phyloP scores from a whole-genome alignment of 1,140 invertebrate genomes.

The Achatina immaculata region DNA sequence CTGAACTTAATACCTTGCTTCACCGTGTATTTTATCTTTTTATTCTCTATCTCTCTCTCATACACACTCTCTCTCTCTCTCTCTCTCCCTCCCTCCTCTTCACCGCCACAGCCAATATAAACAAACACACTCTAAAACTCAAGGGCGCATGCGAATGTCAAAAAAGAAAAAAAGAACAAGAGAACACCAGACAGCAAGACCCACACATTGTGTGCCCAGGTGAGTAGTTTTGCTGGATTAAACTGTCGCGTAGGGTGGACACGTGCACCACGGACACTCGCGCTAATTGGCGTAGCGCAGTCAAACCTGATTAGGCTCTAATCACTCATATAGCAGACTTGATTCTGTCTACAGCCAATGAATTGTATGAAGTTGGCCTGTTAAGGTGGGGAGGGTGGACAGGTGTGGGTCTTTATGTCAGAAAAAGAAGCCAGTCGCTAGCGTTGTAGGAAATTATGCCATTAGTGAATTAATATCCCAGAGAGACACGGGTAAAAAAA shows the following conservation, averaged over 20 bases:
- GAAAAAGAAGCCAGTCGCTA: too few species aligned
- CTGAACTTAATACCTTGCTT: too few species aligned
- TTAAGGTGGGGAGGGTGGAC: background rate
- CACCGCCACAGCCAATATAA: background rate
- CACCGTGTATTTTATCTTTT: background rate
- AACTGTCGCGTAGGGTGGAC: background rate
- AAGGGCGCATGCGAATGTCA: too few species aligned
- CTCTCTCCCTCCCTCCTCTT: conserved; percentile 14
- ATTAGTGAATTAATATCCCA: conserved; percentile 1
- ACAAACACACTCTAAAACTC: background rate
- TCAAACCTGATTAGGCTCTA: conserved; percentile 25
- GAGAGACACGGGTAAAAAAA: background rate
- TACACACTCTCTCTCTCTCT: conserved; percentile 18
- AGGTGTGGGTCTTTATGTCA: too few species aligned
- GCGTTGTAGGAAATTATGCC: background rate
- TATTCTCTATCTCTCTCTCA: conserved; percentile 6
- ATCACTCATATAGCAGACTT: conserved; percentile 27
- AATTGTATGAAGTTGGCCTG: background rate
- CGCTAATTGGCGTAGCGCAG: conserved; percentile 19
- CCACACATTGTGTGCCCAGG: background rate
- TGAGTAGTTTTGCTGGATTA: conserved; percentile 19
- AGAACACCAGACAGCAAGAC: background rate
- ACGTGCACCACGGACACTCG: background rate
- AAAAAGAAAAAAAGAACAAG: background rate
- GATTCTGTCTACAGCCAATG: background rate